phyloP scores from a whole-genome alignment of 2,113 vertebrate species.

The Silurus meridionalis region DNA sequence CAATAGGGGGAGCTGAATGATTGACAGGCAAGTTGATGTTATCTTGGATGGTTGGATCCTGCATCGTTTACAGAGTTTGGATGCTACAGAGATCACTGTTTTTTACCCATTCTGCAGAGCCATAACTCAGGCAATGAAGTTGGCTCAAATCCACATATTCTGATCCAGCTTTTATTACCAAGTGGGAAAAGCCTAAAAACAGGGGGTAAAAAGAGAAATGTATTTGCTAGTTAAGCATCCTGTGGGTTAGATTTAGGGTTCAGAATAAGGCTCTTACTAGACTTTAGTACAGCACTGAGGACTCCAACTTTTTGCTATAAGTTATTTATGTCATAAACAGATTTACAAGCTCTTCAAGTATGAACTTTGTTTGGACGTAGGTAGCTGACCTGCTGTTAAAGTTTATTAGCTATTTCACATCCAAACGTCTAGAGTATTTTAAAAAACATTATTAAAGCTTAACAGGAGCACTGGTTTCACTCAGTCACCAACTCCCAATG shows the following conservation, averaged over 20 bases:
- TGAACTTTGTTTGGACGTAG: background rate
- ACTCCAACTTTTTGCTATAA: background rate
- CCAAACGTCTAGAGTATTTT: background rate
- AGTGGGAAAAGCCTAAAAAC: background rate
- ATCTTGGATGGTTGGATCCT: background rate
- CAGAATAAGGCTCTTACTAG: background rate
- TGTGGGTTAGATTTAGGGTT: background rate
- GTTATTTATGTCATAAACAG: background rate
- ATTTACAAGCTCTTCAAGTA: background rate
- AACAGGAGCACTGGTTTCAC: background rate
- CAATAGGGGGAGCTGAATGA: background rate
- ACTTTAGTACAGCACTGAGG: background rate
- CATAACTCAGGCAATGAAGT: background rate
- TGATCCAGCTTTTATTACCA: background rate
- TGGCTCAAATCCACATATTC: background rate
- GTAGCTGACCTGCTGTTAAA: slow-evolving; percentile 14
- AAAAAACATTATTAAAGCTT: slow-evolving; percentile 12
- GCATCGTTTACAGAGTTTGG: background rate
- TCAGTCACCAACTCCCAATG: background rate
- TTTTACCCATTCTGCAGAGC: background rate
- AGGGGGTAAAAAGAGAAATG: background rate
- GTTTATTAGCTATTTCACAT: slow-evolving; percentile 19
- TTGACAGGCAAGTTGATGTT: background rate
- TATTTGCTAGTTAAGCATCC: background rate
- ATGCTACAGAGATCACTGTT: background rate